These are phyloP conservation scores for Ligdia adustata DNA, from an alignment of 2,888 invertebrate species.

Conservation along the genomic window DNA sequence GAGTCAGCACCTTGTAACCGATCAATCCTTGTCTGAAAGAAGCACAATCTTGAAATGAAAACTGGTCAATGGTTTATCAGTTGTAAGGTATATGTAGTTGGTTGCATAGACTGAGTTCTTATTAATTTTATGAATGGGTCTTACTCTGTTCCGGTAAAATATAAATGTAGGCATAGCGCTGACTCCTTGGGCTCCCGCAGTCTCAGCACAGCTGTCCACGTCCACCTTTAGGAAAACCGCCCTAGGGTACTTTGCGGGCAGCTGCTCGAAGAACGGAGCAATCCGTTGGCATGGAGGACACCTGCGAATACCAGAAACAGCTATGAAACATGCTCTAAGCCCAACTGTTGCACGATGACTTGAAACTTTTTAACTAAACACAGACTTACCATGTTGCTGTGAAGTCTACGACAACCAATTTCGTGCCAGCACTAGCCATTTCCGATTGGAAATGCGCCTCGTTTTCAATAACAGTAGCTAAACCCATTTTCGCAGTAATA, in stretches of 20 bases:
- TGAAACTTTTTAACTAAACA: slow-evolving; percentile 56
- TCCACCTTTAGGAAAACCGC: slow-evolving; percentile 97
- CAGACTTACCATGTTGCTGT: slow-evolving; percentile 94
- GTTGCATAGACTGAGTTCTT: no score
- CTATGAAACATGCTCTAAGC: slow-evolving; percentile 34
- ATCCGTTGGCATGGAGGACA: slow-evolving; percentile 98
- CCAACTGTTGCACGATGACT: slow-evolving; percentile 57
- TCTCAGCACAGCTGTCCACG: slow-evolving; percentile 96
- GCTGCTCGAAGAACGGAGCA: slow-evolving; percentile 95
- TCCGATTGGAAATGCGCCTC: slow-evolving; percentile 94
- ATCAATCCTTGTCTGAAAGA: slow-evolving; percentile 91
- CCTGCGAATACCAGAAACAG: slow-evolving; percentile 82
- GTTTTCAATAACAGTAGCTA: slow-evolving; percentile 87
- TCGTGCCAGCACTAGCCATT: slow-evolving; percentile 92
- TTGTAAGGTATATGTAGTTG: no score
- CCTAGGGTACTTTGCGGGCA: slow-evolving; percentile 93
- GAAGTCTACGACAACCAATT: slow-evolving; percentile 97
- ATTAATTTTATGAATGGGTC: slow-evolving; percentile 23
- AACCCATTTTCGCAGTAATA: slow-evolving; percentile 69
- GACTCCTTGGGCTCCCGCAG: slow-evolving; percentile 94
- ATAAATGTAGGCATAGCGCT: slow-evolving; percentile 99
- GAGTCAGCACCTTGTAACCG: slow-evolving; percentile 95
- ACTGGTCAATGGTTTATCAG: no score
- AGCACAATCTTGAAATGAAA: no score
- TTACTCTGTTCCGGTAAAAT: slow-evolving; percentile 93